These are phyloP conservation scores for Drosophila longiperda DNA, from an alignment of 2,888 invertebrate species.

Conservation along the genomic window DNA sequence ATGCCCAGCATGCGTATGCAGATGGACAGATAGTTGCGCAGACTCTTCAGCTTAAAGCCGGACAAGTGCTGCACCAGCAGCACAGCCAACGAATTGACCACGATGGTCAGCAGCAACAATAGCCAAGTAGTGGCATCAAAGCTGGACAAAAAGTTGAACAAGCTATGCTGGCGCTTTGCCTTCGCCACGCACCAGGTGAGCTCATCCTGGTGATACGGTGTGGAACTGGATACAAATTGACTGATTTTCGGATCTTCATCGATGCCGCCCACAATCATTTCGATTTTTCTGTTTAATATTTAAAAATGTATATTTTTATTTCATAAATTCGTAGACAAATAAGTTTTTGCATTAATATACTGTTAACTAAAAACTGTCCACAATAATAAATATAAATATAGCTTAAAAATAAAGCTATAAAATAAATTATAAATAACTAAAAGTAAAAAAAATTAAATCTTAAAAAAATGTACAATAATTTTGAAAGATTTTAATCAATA, in stretches of 20 bases:
- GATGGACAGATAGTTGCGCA: conserved; percentile 55
- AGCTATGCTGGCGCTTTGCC: conserved; percentile 73
- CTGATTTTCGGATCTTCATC: conserved; percentile 83
- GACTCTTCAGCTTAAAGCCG: conserved; percentile 16
- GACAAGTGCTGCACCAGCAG: conserved; percentile 54
- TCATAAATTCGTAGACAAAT: background rate
- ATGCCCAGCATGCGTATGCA: conserved; percentile 65
- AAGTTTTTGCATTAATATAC: background rate
- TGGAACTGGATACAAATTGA: conserved; percentile 79
- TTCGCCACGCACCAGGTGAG: conserved; percentile 84
- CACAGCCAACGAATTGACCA: conserved; percentile 59
- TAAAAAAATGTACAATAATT: background rate
- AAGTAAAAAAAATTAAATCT: background rate
- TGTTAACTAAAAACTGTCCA: background rate
- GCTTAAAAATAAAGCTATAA: background rate
- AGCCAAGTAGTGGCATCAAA: conserved; percentile 63
- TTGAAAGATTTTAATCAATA: too few species aligned
- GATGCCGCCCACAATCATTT: conserved; percentile 84
- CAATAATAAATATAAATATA: background rate
- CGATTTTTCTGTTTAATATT: conserved; percentile 68
- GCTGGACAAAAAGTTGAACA: conserved; percentile 80
- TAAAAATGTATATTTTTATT: background rate
- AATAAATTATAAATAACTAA: background rate
- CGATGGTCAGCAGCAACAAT: conserved; percentile 60
- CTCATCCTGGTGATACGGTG: conserved; percentile 84